Evolutionary conservation across 2,113 vertebrate genomes (phyloP).

Genomic region (Ia io): DNA sequence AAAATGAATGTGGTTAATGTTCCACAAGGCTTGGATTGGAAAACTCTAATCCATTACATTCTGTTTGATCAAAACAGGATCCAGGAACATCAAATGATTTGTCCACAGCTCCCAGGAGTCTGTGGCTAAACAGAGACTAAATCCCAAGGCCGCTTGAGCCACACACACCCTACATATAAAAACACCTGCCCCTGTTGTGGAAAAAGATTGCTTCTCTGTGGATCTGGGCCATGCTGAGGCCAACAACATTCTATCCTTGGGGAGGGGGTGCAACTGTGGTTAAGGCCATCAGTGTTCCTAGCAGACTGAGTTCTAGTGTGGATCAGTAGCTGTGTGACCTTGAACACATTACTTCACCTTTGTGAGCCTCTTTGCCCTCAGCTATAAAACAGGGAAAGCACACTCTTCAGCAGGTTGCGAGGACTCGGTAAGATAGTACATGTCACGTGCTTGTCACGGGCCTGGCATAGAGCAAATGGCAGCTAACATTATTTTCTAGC

Average conservation of each 20-base stretch:
- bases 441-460: neutral
- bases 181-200: neutral
- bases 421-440: neutral
- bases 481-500: neutral
- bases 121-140: neutral
- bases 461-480: neutral
- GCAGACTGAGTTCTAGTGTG: neutral
- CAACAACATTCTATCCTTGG: neutral
- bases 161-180: neutral
- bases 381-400: neutral
- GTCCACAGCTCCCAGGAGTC: neutral
- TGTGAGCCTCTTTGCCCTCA: neutral
- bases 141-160: neutral
- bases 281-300: neutral
- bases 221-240: neutral
- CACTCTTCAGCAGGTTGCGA: neutral
- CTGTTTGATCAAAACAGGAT: constrained; percentile 17
- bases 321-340: neutral
- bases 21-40: constrained; percentile 13
- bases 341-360: neutral
- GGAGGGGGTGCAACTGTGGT: neutral
- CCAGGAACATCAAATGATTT: constrained; percentile 5
- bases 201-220: neutral
- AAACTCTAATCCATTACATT: constrained; percentile 20
- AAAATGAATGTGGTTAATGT: constrained; percentile 32